These are phyloP conservation scores for Microctonus aethiopoides DNA, from an alignment of 2,888 invertebrate genomes.

Conservation along the genomic window DNA sequence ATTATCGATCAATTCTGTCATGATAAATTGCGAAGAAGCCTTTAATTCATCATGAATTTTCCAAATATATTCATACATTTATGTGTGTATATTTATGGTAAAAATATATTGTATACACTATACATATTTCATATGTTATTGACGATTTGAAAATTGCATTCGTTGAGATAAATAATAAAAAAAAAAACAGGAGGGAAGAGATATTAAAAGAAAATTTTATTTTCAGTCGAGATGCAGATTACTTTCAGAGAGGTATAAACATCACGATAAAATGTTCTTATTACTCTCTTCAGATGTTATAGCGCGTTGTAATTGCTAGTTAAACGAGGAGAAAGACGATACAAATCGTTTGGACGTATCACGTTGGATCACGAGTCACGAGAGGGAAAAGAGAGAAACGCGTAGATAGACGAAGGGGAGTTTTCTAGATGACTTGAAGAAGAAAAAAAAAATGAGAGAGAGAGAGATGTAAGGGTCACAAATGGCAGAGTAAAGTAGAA, in stretches of 20 bases:
- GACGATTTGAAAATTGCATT: too few species aligned
- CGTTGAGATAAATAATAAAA: too few species aligned
- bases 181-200: too few species aligned
- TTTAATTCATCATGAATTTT: too few species aligned
- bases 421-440: background rate
- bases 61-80: too few species aligned
- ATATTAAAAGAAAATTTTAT: too few species aligned
- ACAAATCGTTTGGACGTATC: constrained; percentile 1
- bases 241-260: background rate
- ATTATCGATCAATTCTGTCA: constrained; percentile 14
- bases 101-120: too few species aligned
- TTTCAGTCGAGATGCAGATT: background rate
- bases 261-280: constrained; percentile 3
- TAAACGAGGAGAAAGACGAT: constrained; percentile 5
- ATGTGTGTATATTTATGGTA: too few species aligned
- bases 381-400: background rate
- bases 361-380: constrained; percentile 12
- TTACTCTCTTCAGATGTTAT: background rate
- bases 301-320: constrained; percentile 15
- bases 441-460: background rate
- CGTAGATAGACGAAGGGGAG: background rate
- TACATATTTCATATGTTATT: too few species aligned
- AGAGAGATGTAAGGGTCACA: background rate
- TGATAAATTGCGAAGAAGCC: too few species aligned
- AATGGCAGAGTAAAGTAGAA: constrained; percentile 25